phyloP scores from a whole-genome alignment of 1,140 invertebrate genomes.

The Phenacoccus solenopsis region DNA sequence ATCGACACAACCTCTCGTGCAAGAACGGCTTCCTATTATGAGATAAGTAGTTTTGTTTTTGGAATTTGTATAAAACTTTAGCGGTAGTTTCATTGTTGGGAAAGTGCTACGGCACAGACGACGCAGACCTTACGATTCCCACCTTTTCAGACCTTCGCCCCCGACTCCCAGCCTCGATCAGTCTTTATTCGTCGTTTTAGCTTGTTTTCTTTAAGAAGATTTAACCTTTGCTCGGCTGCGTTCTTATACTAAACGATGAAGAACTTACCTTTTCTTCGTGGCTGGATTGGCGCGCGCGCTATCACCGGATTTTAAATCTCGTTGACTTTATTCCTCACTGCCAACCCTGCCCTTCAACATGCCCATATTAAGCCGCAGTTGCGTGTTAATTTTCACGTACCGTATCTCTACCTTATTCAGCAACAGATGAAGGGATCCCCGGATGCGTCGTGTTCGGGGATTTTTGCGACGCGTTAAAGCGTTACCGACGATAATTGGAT shows the following conservation, averaged over 20 bases:
- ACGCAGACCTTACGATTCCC: slow-evolving; percentile 7
- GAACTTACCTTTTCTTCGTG: slow-evolving; percentile 1
- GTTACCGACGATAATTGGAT: too few relatives aligned
- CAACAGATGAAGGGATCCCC: neutral
- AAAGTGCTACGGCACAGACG: slow-evolving; percentile 1
- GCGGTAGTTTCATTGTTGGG: slow-evolving; percentile 9
- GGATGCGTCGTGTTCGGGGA: neutral
- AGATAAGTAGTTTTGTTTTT: slow-evolving; percentile 14
- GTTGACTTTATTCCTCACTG: too few relatives aligned
- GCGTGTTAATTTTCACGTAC: neutral
- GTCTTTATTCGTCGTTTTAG: slow-evolving; percentile 9
- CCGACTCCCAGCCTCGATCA: neutral
- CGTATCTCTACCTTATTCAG: too few relatives aligned
- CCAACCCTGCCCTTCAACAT: neutral
- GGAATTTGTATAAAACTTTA: slow-evolving; percentile 10
- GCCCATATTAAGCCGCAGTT: neutral
- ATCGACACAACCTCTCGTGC: slow-evolving; percentile 11
- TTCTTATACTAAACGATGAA: neutral
- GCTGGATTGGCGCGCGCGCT: too few relatives aligned
- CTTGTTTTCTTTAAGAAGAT: slow-evolving; percentile 17
- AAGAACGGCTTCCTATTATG: slow-evolving; percentile 11
- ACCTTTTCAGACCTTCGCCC: neutral
- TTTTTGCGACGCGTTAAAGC: too few relatives aligned
- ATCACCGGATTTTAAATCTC: too few relatives aligned
- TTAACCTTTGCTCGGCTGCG: slow-evolving; percentile 7